These are phyloP conservation scores for Synergus japonicus DNA, from an alignment of 2,888 invertebrate genomes.

Conservation along the genomic window DNA sequence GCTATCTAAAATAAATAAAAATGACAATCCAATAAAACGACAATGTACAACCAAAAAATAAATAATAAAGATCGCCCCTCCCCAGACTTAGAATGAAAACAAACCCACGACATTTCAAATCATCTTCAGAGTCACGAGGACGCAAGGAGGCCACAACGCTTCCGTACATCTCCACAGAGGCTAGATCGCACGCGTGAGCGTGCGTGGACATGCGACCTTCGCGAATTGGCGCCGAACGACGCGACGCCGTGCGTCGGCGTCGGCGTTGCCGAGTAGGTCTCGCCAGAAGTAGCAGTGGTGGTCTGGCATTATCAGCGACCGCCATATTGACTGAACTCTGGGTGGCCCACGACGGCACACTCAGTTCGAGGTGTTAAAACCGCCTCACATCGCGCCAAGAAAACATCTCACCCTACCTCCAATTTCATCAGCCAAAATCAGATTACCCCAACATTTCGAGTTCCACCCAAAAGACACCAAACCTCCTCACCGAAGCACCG, in stretches of 20 bases:
- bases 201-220: slow-evolving; percentile 55
- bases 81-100: slow-evolving; percentile 8
- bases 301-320: slow-evolving; percentile 67
- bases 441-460: neutral
- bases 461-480: neutral
- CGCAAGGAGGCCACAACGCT: neutral
- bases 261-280: slow-evolving; percentile 68
- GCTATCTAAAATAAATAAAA: no score
- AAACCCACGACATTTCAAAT: slow-evolving; percentile 42
- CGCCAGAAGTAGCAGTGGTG: slow-evolving; percentile 65
- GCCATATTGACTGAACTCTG: slow-evolving; percentile 70
- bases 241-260: slow-evolving; percentile 69
- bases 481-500: neutral
- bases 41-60: no score
- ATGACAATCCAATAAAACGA: no score
- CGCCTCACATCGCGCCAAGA: slow-evolving; percentile 29
- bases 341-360: slow-evolving; percentile 51
- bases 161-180: slow-evolving; percentile 45
- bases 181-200: slow-evolving; percentile 58
- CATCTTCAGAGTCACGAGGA: neutral
- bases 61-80: neutral
- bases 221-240: slow-evolving; percentile 67
- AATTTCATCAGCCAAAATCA: neutral
- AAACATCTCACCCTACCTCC: neutral
- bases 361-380: slow-evolving; percentile 44